Evolutionary conservation across 2,888 invertebrate species (phyloP).

Genomic region (Parnassius glacialis): DNA sequence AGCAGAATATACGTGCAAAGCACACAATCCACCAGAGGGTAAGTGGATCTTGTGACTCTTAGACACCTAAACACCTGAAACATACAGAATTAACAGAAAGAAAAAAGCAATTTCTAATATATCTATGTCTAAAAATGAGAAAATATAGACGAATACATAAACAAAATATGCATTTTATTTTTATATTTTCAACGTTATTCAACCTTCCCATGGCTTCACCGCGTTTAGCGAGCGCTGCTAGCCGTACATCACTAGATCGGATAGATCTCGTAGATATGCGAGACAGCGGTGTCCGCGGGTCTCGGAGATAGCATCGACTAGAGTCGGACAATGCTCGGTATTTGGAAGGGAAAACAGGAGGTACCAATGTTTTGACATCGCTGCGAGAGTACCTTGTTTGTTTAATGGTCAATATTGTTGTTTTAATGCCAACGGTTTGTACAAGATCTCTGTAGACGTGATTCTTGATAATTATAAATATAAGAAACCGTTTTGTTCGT

Average conservation of each 20-base stretch:
- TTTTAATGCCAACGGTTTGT: constrained; percentile 19
- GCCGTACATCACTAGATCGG: constrained; percentile 31
- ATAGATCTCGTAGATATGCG: constrained; percentile 31
- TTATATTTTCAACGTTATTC: not conserved
- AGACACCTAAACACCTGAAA: too few relatives aligned
- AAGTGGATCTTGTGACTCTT: too few relatives aligned
- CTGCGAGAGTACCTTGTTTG: constrained; percentile 17
- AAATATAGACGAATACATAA: not conserved
- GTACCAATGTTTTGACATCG: constrained; percentile 33
- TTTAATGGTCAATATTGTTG: constrained; percentile 14
- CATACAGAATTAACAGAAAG: too few relatives aligned
- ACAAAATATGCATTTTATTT: not conserved
- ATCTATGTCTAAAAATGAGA: too few relatives aligned
- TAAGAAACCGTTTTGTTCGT: too few relatives aligned
- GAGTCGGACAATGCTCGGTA: constrained; percentile 27
- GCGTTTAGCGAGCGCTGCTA: constrained; percentile 26
- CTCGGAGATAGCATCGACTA: constrained; percentile 28
- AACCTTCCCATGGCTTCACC: constrained; percentile 19
- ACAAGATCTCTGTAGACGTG: too few relatives aligned
- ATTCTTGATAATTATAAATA: too few relatives aligned
- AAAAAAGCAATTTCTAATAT: too few relatives aligned
- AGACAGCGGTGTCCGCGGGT: constrained; percentile 30
- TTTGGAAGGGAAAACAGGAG: constrained; percentile 32
- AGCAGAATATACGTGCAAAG: too few relatives aligned
- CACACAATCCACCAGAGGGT: too few relatives aligned